These are phyloP conservation scores for Psittacula echo DNA, from an alignment of 2,797 vertebrate genomes.

Conservation along the genomic window DNA sequence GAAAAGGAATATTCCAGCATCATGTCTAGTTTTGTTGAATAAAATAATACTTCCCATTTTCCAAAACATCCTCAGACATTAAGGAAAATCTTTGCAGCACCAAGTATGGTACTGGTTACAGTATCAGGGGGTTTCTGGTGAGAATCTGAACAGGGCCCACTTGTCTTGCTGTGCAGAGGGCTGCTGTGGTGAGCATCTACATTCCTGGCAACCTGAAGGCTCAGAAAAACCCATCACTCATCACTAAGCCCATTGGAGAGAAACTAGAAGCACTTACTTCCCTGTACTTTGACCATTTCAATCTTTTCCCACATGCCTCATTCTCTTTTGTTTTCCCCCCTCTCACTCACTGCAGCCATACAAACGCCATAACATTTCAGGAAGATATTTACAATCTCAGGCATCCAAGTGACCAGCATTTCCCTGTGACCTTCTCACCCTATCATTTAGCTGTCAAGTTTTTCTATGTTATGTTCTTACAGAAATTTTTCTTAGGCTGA, in stretches of 20 bases:
- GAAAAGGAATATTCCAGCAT: neutral
- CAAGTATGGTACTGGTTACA: neutral
- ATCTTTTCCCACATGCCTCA: conserved; percentile 18
- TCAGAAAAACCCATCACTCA: neutral
- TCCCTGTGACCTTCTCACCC: conserved; percentile 50
- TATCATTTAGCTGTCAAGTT: neutral
- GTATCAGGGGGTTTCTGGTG: neutral
- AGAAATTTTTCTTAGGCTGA: neutral
- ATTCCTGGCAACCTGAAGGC: neutral
- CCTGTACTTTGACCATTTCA: neutral
- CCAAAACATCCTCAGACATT: neutral
- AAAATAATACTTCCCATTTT: neutral
- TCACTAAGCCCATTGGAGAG: neutral
- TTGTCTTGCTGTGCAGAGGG: neutral
- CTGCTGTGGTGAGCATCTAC: neutral
- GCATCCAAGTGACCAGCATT: conserved; percentile 13
- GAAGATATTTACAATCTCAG: conserved; percentile 41
- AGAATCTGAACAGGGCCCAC: neutral
- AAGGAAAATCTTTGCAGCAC: neutral
- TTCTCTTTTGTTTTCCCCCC: neutral
- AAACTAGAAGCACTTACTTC: neutral
- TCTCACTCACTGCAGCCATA: neutral
- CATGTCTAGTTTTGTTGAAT: neutral
- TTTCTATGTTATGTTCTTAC: neutral
- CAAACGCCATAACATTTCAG: neutral